Evolutionary conservation across 1,140 invertebrate species (phyloP), one percentile per base, ranked within the genome.

Genomic region (Drosophila parvula): DNA sequence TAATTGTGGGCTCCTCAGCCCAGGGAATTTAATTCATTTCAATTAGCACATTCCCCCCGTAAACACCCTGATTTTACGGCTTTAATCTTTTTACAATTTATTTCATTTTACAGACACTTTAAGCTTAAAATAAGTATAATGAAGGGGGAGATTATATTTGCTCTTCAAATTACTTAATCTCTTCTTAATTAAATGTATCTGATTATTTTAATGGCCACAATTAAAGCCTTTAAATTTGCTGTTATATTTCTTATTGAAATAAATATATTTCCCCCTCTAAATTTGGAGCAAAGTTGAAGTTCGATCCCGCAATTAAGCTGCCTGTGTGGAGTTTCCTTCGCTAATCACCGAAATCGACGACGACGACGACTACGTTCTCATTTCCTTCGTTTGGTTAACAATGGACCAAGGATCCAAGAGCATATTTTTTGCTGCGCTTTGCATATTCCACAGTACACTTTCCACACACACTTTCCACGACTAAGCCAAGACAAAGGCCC

Each of bases 311-410:
- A 30, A 63, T 43, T 41, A 34, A 70, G 32, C 43, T 50, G 43
- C 44, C 34, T 34, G 44, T 34, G 44, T 70, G 55, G 51, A 70
- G 45, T 59, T 73, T 36, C 11, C 28, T 18, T 47, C 32, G 34
- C 48, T 74, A 55, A 74, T 73, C 70, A 36, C 55, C 32, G 5
- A 74, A 73, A 73, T 69, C 64, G 38, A 63, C 28, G 30, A 16
- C 9, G 5, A 74, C 61, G 70, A 59, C 64, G 38, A 63, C 28
- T 18, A 16, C 9, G 12, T 36, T 36, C 32, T 38, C n/a, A n/a
- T 12, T 40, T 40, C 22, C 27, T 36, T 1, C 12, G 34, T 27
- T 40, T 3, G 18, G 4, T 3, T 7, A 55, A 55, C 51, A 55
- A 55, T 38, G 51, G 34, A 27, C 12, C 18, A 27, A 38, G 34